phyloP scores from a whole-genome alignment of 2,113 vertebrate species.

The Rhegmatorhina hoffmannsi region DNA sequence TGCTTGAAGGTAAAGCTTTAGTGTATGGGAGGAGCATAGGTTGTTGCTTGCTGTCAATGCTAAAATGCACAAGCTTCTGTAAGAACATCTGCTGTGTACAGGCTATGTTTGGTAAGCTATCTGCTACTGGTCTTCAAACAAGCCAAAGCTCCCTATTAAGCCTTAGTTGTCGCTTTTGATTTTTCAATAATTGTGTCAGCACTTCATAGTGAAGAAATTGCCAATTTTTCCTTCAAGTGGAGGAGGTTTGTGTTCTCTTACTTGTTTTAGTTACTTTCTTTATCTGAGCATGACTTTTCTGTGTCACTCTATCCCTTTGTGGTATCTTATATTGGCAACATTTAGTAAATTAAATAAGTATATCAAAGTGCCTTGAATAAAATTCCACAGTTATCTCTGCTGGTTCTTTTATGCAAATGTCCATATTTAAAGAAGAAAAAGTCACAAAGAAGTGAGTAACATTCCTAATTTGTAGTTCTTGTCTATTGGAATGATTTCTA shows the following conservation, averaged over 20 bases:
- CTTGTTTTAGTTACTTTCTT: background rate
- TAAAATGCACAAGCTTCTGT: background rate
- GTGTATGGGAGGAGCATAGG: background rate
- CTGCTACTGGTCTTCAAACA: background rate
- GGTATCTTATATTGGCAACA: background rate
- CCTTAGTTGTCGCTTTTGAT: background rate
- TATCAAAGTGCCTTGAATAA: background rate
- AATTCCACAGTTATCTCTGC: accelerated
- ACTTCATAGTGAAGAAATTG: background rate
- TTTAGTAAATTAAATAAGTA: background rate
- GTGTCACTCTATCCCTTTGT: background rate
- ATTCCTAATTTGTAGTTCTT: background rate
- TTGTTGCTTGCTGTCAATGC: background rate
- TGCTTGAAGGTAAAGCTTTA: background rate
- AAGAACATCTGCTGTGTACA: background rate
- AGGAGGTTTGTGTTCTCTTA: background rate
- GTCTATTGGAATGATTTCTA: background rate
- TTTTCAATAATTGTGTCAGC: background rate
- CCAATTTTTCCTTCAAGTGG: background rate
- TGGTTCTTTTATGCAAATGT: background rate
- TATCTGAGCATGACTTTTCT: background rate
- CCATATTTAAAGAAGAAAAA: background rate
- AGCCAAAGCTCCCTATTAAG: background rate
- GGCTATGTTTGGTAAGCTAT: background rate
- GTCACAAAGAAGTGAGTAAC: background rate